Evolutionary conservation across 2,797 vertebrate genomes (phyloP), one percentile per base, ranked within the genome.

Genomic region (Adelosebastes latens): DNA sequence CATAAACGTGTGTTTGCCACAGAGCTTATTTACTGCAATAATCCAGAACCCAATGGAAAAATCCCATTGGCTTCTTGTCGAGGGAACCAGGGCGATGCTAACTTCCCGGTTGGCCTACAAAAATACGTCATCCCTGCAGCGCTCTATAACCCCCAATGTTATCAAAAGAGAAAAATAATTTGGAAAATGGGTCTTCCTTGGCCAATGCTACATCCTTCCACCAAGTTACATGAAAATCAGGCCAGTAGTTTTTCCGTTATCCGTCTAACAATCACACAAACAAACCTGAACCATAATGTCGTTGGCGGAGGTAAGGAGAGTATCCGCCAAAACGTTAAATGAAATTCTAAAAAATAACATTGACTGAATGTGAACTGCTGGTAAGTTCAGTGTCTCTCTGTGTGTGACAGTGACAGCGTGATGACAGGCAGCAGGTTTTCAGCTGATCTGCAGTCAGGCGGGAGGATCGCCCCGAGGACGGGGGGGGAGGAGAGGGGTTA

Each of bases 341-440:
- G 2, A 29, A 46, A 46, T 36, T 36, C 8, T 4, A 18, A 1
- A 58, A 60, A 52, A 7, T 1, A 34, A 12, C 73, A 18, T 27
- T 0, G 14, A 31, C 68, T 71, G 49, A 46, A 76, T 29, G 46
- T 77, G 75, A 77, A 29, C 25, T 24, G 75, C 67, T 52, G 18
- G 29, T 73, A 6, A 12, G 8, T 77, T 66, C 61, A 24, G 68
- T 6, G 60, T 72, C 60, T 71, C 68, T 69, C 46, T 52, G n/a
- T 56, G 62, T 36, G 52, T 49, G 72, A 75, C 66, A 55, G 72
- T 70, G 84, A 82, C 80, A 82, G 84, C 8, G 79, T 79, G 84
- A 82, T 89, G 89, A 91, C 89, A 88, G 79, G 81, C 59, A 88
- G 82, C 78, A 88, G 86, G 86, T 87, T 86, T 80, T 79, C 75